Conservation (phyloP, 1,140 invertebrate species). For the Trichoplusia ni region DNA sequence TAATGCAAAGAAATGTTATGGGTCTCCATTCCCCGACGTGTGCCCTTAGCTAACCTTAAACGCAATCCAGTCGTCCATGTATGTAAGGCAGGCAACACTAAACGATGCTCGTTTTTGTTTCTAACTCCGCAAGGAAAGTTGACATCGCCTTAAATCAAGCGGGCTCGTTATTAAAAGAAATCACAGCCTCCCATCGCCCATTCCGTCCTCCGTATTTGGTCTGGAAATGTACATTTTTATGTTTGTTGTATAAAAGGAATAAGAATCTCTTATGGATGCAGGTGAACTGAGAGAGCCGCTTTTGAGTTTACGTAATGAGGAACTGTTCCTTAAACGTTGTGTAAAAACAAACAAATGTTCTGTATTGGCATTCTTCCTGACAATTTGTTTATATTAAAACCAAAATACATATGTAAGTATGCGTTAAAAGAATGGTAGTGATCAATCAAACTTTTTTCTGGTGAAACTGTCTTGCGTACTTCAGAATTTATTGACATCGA, state of each 20-base stretch:
- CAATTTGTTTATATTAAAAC: conserved; percentile 27
- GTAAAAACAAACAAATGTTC: conserved; percentile 19
- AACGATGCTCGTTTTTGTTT: conserved; percentile 54
- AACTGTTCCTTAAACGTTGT: conserved; percentile 25
- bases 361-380: conserved; percentile 8
- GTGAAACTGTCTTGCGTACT: background rate
- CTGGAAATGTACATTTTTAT: conserved; percentile 60
- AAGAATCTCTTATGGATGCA: conserved; percentile 50
- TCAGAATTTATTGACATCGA: conserved; percentile 18
- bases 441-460: conserved; percentile 17
- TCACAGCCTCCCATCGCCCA: conserved; percentile 61
- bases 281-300: conserved; percentile 40
- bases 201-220: conserved; percentile 63
- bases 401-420: conserved; percentile 11
- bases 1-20: conserved; percentile 14
- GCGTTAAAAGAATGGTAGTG: background rate
- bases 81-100: conserved; percentile 16
- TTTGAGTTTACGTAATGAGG: conserved; percentile 33
- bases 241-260: conserved; percentile 50
- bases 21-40: conserved; percentile 24
- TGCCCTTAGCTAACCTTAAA: background rate
- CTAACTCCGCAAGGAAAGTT: conserved; percentile 73
- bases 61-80: background rate
- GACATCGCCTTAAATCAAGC: conserved; percentile 59
- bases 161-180: conserved; percentile 69